phyloP scores from a whole-genome alignment of 2,888 invertebrate species.

The Mythimna ferrago region DNA sequence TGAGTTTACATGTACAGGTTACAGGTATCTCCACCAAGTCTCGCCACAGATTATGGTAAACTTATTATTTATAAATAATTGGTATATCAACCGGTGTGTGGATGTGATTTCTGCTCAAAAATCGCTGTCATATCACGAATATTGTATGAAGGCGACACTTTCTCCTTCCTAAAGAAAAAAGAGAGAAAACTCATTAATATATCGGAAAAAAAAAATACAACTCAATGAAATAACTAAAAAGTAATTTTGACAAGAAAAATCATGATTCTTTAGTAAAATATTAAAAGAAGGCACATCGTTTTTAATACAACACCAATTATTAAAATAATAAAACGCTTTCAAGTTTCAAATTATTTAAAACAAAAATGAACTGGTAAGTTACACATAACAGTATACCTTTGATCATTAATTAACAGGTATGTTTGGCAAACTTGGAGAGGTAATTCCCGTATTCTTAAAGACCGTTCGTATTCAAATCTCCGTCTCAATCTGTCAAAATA shows the following conservation, averaged over 20 bases:
- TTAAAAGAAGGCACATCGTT: conserved; percentile 19
- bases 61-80: conserved; percentile 43
- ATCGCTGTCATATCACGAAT: conserved; percentile 96
- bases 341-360: neutral
- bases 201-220: neutral
- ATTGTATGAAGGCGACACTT: conserved; percentile 93
- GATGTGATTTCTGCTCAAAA: conserved; percentile 93
- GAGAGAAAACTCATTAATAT: conserved; percentile 2
- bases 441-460: too few relatives aligned
- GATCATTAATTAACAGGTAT: neutral
- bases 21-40: conserved; percentile 28
- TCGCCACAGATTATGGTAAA: conserved; percentile 51
- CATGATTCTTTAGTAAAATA: conserved; percentile 40
- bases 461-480: neutral
- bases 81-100: conserved; percentile 75
- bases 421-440: neutral
- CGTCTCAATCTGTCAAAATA: neutral
- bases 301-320: conserved; percentile 35
- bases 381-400: conserved; percentile 18
- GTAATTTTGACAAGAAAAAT: conserved; percentile 8
- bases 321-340: neutral
- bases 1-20: conserved; percentile 4
- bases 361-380: neutral
- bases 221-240: neutral
- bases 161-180: conserved; percentile 91